Conservation (phyloP, 2,888 invertebrate species). For the Nezara viridula region DNA sequence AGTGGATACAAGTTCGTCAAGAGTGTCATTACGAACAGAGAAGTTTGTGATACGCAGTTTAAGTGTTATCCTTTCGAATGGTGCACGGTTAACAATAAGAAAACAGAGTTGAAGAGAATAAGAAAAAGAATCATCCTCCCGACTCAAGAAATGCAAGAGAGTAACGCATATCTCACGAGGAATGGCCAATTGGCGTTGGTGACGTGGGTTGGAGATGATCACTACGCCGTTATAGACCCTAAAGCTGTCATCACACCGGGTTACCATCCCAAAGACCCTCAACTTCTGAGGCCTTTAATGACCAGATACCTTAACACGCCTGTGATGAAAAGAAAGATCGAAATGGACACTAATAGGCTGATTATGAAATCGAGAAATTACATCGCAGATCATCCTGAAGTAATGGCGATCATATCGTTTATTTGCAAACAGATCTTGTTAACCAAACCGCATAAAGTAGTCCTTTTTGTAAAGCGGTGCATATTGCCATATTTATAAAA, state of each 20-base stretch:
- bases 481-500: constrained; percentile 48
- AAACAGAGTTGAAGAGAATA: constrained; percentile 8
- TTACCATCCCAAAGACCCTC: constrained; percentile 5
- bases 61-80: constrained; percentile 43
- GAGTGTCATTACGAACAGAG: constrained; percentile 34
- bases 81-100: not conserved
- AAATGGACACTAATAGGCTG: not conserved
- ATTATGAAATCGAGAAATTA: not conserved
- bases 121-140: constrained; percentile 20
- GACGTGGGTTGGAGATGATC: constrained; percentile 9
- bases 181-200: constrained; percentile 29
- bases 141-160: not conserved
- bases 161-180: constrained; percentile 50
- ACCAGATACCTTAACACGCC: not conserved
- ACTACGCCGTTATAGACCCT: not conserved
- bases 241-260: not conserved
- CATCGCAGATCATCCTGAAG: constrained; percentile 52
- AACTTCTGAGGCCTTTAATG: not conserved
- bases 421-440: constrained; percentile 51
- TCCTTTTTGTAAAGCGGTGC: constrained; percentile 45
- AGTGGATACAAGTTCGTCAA: constrained; percentile 18
- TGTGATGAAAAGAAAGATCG: not conserved
- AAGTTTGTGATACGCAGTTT: constrained; percentile 10
- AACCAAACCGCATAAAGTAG: constrained; percentile 52
- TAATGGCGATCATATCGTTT: constrained; percentile 14